phyloP scores from a whole-genome alignment of 2,888 invertebrate genomes.

The Meteorus colon region DNA sequence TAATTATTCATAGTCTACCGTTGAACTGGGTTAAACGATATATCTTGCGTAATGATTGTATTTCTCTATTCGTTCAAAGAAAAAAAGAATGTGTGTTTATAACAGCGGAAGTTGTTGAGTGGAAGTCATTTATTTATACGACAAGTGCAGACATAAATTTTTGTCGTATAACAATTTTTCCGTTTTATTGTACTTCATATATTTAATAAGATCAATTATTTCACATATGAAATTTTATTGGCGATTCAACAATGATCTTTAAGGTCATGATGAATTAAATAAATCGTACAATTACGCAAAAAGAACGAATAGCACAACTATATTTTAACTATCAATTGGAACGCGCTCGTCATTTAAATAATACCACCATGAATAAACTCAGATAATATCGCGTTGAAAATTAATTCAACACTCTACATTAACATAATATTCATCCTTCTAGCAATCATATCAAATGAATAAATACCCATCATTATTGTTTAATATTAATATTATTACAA shows the following conservation, averaged over 20 bases:
- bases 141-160: neutral
- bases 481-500: no score
- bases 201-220: neutral
- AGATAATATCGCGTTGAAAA: slow-evolving; percentile 8
- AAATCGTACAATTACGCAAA: slow-evolving; percentile 16
- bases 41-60: slow-evolving; percentile 48
- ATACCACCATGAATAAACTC: neutral
- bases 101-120: slow-evolving; percentile 18
- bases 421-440: neutral
- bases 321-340: slow-evolving; percentile 12
- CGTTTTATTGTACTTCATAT: neutral
- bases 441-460: slow-evolving; percentile 3
- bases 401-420: neutral
- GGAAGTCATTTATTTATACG: slow-evolving; percentile 4
- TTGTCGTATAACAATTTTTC: neutral
- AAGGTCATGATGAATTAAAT: slow-evolving; percentile 20
- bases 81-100: neutral
- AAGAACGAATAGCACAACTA: neutral
- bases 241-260: neutral
- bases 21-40: slow-evolving; percentile 58
- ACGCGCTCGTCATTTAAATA: slow-evolving; percentile 21
- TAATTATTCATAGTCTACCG: slow-evolving; percentile 56
- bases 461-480: neutral
- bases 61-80: neutral
- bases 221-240: neutral